phyloP scores from a whole-genome alignment of 1,140 invertebrate species.

The Dreissena polymorpha region DNA sequence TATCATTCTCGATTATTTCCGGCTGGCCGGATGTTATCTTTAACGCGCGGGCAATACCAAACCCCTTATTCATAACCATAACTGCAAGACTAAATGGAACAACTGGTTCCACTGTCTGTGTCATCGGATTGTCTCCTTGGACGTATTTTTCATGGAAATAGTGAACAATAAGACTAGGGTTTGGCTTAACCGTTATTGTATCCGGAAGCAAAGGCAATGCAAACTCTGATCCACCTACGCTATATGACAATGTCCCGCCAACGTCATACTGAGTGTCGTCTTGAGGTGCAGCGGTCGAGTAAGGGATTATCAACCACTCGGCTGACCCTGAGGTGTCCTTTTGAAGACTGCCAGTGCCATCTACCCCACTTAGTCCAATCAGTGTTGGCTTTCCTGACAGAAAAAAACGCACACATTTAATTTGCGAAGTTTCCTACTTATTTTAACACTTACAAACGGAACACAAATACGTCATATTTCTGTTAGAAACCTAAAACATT shows the following conservation, averaged over 20 bases:
- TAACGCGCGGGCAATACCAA: conserved; percentile 59
- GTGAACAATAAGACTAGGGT: conserved; percentile 58
- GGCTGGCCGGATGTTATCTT: conserved; percentile 69
- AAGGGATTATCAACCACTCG: conserved; percentile 60
- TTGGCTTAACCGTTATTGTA: conserved; percentile 60
- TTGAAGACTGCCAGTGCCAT: conserved; percentile 49
- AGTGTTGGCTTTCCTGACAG: conserved; percentile 49
- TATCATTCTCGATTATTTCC: conserved; percentile 70
- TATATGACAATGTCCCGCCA: conserved; percentile 49
- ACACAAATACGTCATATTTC: no score
- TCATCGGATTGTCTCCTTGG: conserved; percentile 58
- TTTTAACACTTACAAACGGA: no score
- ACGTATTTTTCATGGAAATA: conserved; percentile 65
- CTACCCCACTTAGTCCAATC: conserved; percentile 52
- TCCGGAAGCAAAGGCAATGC: conserved; percentile 57
- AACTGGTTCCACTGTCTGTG: conserved; percentile 28
- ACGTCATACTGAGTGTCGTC: conserved; percentile 57
- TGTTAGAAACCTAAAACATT: background rate
- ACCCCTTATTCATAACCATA: conserved; percentile 61
- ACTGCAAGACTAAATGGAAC: conserved; percentile 61
- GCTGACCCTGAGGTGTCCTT: conserved; percentile 48
- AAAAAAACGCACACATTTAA: background rate
- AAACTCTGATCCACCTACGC: conserved; percentile 47
- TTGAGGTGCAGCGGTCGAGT: conserved; percentile 53
- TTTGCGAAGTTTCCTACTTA: no score